Conservation (phyloP, 2,888 invertebrate species). For the Pseudanteris insignis region DNA sequence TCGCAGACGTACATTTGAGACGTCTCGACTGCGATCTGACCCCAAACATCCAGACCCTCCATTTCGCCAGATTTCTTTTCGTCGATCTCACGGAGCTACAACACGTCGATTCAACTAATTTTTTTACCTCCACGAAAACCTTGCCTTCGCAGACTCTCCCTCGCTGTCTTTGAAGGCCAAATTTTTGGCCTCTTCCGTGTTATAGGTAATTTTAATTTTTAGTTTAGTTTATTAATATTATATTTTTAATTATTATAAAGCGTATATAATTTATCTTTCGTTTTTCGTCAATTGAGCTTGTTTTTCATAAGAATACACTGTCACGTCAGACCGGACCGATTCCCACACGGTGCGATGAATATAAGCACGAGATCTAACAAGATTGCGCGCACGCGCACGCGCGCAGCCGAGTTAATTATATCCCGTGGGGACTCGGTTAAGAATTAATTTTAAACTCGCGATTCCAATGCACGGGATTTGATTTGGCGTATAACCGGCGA, state of each 20-base stretch:
- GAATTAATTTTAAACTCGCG: slow-evolving; percentile 56
- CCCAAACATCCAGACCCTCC: slow-evolving; percentile 80
- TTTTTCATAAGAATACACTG: slow-evolving; percentile 21
- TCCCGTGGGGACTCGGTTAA: slow-evolving; percentile 56
- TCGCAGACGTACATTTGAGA: slow-evolving; percentile 86
- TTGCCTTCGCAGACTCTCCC: too few relatives aligned
- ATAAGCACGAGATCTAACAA: slow-evolving; percentile 53
- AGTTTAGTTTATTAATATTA: too few relatives aligned
- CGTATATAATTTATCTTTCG: too few relatives aligned
- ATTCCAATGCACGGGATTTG: slow-evolving; percentile 10
- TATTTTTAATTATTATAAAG: too few relatives aligned
- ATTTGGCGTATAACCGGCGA: slow-evolving; percentile 10
- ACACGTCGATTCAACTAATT: slow-evolving; percentile 18
- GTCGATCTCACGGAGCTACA: slow-evolving; percentile 16
- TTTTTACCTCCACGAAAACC: too few relatives aligned
- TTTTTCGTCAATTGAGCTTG: slow-evolving; percentile 8
- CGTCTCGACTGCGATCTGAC: slow-evolving; percentile 86
- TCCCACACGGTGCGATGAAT: slow-evolving; percentile 48
- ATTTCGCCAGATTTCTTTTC: slow-evolving; percentile 41
- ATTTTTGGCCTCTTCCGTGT: too few relatives aligned
- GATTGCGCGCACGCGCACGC: slow-evolving; percentile 61
- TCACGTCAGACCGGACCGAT: slow-evolving; percentile 44
- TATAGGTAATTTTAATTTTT: too few relatives aligned
- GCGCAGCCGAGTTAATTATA: slow-evolving; percentile 64
- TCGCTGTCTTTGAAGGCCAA: too few relatives aligned